A percentile compares a stretch with the other conserved stretches of the same genome.
Evolutionary conservation across 2,113 vertebrate genomes (phyloP).

Genomic region (Elaphurus davidianus): DNA sequence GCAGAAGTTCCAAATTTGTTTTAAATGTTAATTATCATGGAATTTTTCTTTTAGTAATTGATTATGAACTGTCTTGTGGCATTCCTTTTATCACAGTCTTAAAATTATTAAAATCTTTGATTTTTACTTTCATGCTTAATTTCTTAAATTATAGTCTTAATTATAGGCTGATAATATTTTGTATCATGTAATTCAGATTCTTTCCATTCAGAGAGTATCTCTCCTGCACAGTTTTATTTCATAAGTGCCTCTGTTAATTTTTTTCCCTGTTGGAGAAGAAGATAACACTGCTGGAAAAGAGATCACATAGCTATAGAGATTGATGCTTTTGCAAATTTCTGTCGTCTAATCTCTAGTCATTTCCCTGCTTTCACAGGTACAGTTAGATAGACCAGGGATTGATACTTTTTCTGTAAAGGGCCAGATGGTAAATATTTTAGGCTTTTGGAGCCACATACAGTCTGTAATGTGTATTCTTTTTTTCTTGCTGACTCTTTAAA

Average conservation of each 20-base stretch:
- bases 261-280: not conserved
- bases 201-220: constrained; percentile 22
- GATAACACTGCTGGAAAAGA: not conserved
- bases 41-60: constrained; percentile 34
- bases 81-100: not conserved
- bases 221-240: not conserved
- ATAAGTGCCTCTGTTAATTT: not conserved
- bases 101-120: constrained; percentile 33
- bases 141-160: not conserved
- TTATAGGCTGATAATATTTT: not conserved
- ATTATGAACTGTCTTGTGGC: not conserved
- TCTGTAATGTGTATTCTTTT: not conserved
- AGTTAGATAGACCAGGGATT: not conserved
- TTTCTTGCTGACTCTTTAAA: not conserved
- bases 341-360: not conserved
- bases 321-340: not conserved
- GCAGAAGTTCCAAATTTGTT: not conserved
- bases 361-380: not conserved
- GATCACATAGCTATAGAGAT: not conserved
- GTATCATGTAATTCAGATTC: not conserved
- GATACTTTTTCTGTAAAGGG: not conserved
- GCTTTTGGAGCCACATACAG: not conserved
- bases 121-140: constrained; percentile 10
- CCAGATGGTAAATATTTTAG: not conserved
- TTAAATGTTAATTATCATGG: not conserved